These are phyloP conservation scores for Pediacus dermestoides DNA, from an alignment of 2,888 invertebrate genomes.

Conservation along the genomic window DNA sequence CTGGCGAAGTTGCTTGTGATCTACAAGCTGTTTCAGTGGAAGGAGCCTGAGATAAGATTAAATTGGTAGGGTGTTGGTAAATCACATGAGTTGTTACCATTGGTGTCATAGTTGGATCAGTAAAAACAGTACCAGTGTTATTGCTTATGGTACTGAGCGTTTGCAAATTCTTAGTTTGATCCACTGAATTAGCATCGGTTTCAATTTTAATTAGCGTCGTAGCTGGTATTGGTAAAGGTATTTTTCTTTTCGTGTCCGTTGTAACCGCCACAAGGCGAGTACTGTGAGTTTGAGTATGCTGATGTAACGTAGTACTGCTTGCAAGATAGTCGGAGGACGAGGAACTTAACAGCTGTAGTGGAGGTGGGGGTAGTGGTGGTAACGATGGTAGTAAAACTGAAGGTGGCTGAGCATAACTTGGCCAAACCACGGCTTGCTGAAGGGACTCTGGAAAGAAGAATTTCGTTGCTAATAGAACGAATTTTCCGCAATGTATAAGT, in stretches of 20 bases:
- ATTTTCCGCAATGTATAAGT: background rate
- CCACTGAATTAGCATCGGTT: slow-evolving; percentile 53
- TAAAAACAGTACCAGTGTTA: slow-evolving; percentile 45
- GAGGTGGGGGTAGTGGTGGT: slow-evolving; percentile 60
- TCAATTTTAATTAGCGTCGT: slow-evolving; percentile 67
- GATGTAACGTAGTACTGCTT: slow-evolving; percentile 61
- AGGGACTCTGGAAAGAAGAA: slow-evolving; percentile 58
- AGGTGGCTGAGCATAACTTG: slow-evolving; percentile 58
- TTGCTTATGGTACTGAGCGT: slow-evolving; percentile 42
- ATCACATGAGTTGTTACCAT: slow-evolving; percentile 57
- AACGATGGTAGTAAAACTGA: slow-evolving; percentile 49
- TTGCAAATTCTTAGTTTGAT: slow-evolving; percentile 49
- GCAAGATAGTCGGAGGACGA: slow-evolving; percentile 56
- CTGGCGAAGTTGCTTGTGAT: slow-evolving; percentile 51
- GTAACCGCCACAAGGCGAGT: slow-evolving; percentile 65
- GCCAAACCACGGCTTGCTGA: slow-evolving; percentile 73
- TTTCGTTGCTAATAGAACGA: background rate
- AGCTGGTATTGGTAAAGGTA: slow-evolving; percentile 51
- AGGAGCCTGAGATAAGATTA: slow-evolving; percentile 45
- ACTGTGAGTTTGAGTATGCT: slow-evolving; percentile 66
- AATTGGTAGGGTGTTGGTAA: slow-evolving; percentile 50
- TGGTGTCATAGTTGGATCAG: slow-evolving; percentile 55
- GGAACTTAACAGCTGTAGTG: slow-evolving; percentile 59
- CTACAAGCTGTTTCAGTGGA: slow-evolving; percentile 43
- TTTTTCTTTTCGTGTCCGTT: slow-evolving; percentile 53